Percentiles rank a stretch among this genome's conserved stretches.
Evolutionary conservation across 2,888 invertebrate genomes (phyloP).

Genomic region (Argyresthia albistria): DNA sequence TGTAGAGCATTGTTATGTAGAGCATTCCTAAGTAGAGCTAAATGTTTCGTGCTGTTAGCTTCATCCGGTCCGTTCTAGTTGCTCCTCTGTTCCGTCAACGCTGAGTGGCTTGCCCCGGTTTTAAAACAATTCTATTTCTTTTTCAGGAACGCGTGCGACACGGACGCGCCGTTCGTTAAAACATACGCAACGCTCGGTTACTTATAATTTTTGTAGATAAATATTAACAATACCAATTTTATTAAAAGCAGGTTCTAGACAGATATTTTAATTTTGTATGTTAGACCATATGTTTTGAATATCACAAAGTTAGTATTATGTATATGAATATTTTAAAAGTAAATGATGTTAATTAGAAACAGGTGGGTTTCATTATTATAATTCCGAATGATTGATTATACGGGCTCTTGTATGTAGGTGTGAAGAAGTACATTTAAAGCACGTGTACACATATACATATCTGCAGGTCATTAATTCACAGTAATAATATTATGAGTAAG

Average conservation of each 20-base stretch:
- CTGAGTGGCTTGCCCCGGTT: no score
- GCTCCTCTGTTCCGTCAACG: no score
- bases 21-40: no score
- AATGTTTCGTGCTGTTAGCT: no score
- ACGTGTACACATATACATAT: not conserved
- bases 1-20: no score
- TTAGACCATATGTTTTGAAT: constrained; percentile 56
- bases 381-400: constrained; percentile 20
- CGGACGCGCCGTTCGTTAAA: constrained; percentile 93
- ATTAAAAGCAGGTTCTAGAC: constrained; percentile 21
- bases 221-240: not conserved
- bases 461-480: no score
- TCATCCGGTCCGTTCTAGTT: no score
- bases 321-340: constrained; percentile 69
- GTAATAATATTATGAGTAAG: no score
- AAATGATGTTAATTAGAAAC: constrained; percentile 72
- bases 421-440: not conserved
- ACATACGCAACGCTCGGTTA: constrained; percentile 95
- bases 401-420: no score
- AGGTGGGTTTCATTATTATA: constrained; percentile 17
- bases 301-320: constrained; percentile 46
- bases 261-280: constrained; percentile 50
- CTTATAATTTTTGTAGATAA: constrained; percentile 77
- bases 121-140: constrained; percentile 15
- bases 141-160: constrained; percentile 88